Conservation (phyloP, 2,888 invertebrate genomes). For the Drosophila robusta region DNA sequence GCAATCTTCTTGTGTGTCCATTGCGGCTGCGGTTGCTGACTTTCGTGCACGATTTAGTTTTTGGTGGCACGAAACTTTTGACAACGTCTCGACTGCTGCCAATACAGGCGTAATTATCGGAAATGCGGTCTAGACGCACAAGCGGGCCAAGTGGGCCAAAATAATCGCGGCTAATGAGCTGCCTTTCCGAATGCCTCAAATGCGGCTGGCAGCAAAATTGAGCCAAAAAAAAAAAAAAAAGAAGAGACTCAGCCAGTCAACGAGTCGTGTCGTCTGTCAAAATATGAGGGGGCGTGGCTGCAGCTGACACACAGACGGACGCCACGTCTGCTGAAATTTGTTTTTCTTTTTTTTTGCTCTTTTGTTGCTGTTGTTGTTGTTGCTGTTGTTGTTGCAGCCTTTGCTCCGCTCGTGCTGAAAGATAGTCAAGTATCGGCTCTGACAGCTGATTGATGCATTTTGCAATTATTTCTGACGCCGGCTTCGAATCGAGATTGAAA, state of each 20-base stretch:
- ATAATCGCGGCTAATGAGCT: conserved; percentile 75
- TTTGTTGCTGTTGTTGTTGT: neutral
- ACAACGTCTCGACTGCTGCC: conserved; percentile 50
- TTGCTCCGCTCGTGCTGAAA: conserved; percentile 32
- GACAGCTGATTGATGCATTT: conserved; percentile 81
- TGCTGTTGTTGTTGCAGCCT: conserved; percentile 3
- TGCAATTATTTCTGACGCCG: conserved; percentile 79
- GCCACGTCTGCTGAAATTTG: conserved; percentile 45
- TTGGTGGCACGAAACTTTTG: conserved; percentile 54
- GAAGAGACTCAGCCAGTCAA: conserved; percentile 1
- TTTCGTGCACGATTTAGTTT: conserved; percentile 70
- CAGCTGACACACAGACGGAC: conserved; percentile 2
- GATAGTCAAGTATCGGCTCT: conserved; percentile 56
- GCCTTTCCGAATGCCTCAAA: conserved; percentile 18
- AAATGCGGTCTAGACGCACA: conserved; percentile 74
- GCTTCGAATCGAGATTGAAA: conserved; percentile 68
- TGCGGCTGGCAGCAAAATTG: neutral
- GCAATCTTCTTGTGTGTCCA: conserved; percentile 42
- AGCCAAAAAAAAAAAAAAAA: too few relatives aligned
- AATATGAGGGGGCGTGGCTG: conserved; percentile 55
- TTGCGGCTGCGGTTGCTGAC: conserved; percentile 57
- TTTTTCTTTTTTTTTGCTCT: neutral
- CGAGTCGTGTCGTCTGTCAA: conserved; percentile 43
- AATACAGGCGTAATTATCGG: conserved; percentile 78
- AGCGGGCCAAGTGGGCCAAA: conserved; percentile 18